These are phyloP conservation scores for Aptenodytes forsteri DNA, from an alignment of 2,113 vertebrate genomes.

Conservation along the genomic window DNA sequence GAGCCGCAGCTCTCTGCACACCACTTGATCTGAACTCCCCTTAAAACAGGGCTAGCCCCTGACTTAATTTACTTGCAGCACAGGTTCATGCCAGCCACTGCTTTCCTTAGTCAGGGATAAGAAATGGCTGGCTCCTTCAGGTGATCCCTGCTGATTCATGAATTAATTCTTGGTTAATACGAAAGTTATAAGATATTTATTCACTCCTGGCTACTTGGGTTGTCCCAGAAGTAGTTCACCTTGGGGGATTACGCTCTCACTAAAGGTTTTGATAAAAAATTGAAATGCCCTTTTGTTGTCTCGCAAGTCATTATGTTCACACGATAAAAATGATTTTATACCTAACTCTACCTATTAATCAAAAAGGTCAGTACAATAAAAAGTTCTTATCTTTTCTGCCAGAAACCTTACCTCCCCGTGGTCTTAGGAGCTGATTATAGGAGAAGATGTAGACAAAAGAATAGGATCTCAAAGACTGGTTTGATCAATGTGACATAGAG, in stretches of 20 bases:
- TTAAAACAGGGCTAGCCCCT: background rate
- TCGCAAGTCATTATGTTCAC: background rate
- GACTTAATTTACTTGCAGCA: background rate
- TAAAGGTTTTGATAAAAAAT: slow-evolving; percentile 14
- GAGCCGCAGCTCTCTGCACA: fast-evolving
- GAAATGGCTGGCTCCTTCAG: background rate
- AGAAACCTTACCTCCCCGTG: background rate
- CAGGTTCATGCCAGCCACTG: background rate
- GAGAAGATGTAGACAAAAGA: background rate
- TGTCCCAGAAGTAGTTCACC: background rate
- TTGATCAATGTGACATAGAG: background rate
- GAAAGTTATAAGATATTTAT: background rate
- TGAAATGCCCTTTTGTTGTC: slow-evolving; percentile 25
- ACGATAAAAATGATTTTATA: background rate
- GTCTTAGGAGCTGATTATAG: background rate
- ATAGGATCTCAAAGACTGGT: background rate
- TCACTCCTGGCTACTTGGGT: background rate
- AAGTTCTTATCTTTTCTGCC: slow-evolving; percentile 1
- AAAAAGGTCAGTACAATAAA: slow-evolving; percentile 5
- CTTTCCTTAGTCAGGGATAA: background rate
- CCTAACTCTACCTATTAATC: background rate
- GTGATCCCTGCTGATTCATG: background rate
- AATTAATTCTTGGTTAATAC: background rate
- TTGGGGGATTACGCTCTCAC: background rate
- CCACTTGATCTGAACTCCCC: background rate